phyloP scores from a whole-genome alignment of 2,888 invertebrate species.

The Drosophila cracens region DNA sequence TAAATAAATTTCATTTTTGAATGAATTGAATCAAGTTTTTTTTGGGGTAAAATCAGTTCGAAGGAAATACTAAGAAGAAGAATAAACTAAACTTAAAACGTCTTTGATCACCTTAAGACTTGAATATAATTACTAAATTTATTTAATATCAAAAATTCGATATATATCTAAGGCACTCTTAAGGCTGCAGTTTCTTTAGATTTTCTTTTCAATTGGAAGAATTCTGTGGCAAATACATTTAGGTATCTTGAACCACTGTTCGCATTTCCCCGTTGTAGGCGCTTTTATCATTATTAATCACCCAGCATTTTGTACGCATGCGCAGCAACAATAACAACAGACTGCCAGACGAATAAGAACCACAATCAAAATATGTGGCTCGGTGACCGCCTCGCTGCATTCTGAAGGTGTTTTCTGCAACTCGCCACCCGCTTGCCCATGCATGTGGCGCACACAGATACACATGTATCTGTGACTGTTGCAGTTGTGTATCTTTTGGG shows the following conservation, averaged over 20 bases:
- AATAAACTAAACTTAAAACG: not conserved
- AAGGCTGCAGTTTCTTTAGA: not conserved
- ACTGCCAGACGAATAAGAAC: conserved; percentile 40
- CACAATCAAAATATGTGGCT: conserved; percentile 67
- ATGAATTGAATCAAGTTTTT: not conserved
- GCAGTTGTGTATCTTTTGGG: conserved; percentile 54
- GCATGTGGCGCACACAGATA: conserved; percentile 19
- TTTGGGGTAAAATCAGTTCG: not conserved
- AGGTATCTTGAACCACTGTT: conserved; percentile 49
- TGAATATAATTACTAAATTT: not conserved
- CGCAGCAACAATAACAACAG: conserved; percentile 58
- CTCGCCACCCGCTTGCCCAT: conserved; percentile 34
- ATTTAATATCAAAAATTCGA: not conserved
- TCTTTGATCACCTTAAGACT: not conserved
- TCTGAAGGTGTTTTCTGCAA: conserved; percentile 73
- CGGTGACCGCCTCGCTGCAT: conserved; percentile 78
- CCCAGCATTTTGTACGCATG: conserved; percentile 79
- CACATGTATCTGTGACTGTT: conserved; percentile 16
- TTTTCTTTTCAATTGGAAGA: not conserved
- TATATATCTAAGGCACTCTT: not conserved
- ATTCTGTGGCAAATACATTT: not conserved
- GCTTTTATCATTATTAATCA: conserved; percentile 81
- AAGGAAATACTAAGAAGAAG: too few relatives aligned
- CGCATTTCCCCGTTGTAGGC: conserved; percentile 54
- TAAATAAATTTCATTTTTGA: not conserved